Evolutionary conservation across 1,140 invertebrate genomes (phyloP), one percentile per base, ranked within the genome.

Genomic region (Sycophaga agraensis): DNA sequence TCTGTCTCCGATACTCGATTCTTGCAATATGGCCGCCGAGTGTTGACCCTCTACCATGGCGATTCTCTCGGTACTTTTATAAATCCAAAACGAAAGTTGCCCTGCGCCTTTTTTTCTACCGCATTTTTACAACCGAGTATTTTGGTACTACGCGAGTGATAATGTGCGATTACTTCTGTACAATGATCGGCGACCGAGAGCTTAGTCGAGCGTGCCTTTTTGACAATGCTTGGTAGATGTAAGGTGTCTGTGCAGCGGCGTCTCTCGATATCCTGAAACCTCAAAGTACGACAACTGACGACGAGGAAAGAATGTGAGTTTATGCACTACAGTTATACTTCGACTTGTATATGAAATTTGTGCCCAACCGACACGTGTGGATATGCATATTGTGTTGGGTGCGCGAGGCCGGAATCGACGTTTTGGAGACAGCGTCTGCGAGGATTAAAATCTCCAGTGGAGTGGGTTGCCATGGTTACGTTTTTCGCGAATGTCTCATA

Each of bases 11-110:
- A 5, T 7, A 16, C 49, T 48, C 8, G 37, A n/a, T 28, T 64
- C 61, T 39, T 37, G 40, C 72, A 77, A 78, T 51, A 78, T 79
- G 77, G 75, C 74, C 65, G 76, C 70, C 64, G 60, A 71, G 73
- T 69, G 66, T 69, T 71, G 63, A 66, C 64, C 74, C 64, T 73
- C 69, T 74, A 70, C 71, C 70, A 76, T 77, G 76, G 70, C 73
- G 70, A 75, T 70, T 68, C 68, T 74, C 71, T 70, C 70, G 70
- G 68, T 67, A 73, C 66, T 68, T 71, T 73, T 65, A 66, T 73
- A 73, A 73, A 61, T 22, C 17, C n/a, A 42, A 42, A 26, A 48
- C 34, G 16, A n/a, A n/a, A n/a, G n/a, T n/a, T n/a, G n/a, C n/a
- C n/a, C n/a, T n/a, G n/a, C n/a, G n/a, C n/a, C n/a, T n/a, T n/a